phyloP scores from a whole-genome alignment of 2,888 invertebrate species.

The Lasioglossum villosulum region DNA sequence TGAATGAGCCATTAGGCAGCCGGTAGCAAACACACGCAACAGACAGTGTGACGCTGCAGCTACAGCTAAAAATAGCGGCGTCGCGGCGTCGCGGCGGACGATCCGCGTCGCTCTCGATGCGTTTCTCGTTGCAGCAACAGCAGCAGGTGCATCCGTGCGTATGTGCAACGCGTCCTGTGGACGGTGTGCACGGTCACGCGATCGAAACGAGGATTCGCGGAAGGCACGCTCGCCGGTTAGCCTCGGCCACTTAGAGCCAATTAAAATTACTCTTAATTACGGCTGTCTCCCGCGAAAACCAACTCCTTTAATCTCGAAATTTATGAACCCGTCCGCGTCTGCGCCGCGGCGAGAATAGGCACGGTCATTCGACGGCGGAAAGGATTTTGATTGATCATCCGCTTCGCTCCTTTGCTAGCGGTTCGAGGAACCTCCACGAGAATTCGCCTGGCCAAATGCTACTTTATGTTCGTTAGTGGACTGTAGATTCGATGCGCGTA shows the following conservation, averaged over 20 bases:
- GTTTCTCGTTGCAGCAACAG: neutral
- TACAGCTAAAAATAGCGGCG: conserved; percentile 38
- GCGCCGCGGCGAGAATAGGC: neutral
- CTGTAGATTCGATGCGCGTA: neutral
- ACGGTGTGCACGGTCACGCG: conserved; percentile 54
- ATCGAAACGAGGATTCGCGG: conserved; percentile 67
- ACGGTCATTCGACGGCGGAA: conserved; percentile 13
- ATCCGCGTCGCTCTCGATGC: conserved; percentile 23
- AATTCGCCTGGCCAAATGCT: neutral
- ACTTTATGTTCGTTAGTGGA: neutral
- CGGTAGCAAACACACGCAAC: conserved; percentile 59
- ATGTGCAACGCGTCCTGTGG: neutral
- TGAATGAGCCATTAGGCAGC: conserved; percentile 70
- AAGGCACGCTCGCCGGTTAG: conserved; percentile 46
- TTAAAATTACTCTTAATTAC: conserved; percentile 62
- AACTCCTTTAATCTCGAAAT: conserved; percentile 50
- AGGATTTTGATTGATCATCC: conserved; percentile 45
- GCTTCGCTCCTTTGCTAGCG: neutral
- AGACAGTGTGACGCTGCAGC: conserved; percentile 72
- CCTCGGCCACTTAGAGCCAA: conserved; percentile 56
- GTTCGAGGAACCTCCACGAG: neutral
- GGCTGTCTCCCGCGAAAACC: conserved; percentile 5
- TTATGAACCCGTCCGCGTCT: conserved; percentile 26
- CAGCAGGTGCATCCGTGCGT: conserved; percentile 44
- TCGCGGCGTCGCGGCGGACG: conserved; percentile 43